A percentile compares a stretch with the other conserved stretches of the same genome.
These are phyloP conservation scores for Acanthosepion pharaonis DNA, from an alignment of 2,888 invertebrate genomes.

Conservation along the genomic window DNA sequence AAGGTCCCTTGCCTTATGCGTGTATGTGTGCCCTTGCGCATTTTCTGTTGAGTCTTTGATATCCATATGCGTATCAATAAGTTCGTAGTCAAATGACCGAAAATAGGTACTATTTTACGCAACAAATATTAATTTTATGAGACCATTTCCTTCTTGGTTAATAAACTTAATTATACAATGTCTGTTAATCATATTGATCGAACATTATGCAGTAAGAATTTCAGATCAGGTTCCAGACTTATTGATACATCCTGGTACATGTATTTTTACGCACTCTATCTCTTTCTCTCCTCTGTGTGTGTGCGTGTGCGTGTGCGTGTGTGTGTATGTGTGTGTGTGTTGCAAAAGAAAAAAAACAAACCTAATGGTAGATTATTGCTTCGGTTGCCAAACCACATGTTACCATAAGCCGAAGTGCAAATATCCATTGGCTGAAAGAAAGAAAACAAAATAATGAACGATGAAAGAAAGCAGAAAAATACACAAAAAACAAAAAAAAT, in stretches of 20 bases:
- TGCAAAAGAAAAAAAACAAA: background rate
- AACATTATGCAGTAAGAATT: no score
- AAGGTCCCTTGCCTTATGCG: background rate
- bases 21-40: background rate
- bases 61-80: no score
- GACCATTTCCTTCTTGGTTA: no score
- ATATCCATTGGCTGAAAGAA: constrained; percentile 4
- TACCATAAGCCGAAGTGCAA: background rate
- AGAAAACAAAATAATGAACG: background rate
- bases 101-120: no score
- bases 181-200: no score
- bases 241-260: background rate
- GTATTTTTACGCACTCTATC: no score
- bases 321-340: background rate
- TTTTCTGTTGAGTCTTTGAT: background rate
- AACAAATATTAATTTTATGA: no score
- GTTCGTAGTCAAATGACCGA: no score
- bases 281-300: background rate
- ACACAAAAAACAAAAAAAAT: background rate
- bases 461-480: background rate
- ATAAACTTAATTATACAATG: no score
- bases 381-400: background rate
- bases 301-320: background rate
- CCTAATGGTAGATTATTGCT: background rate
- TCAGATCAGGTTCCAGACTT: no score